Evolutionary conservation across 2,888 invertebrate genomes (phyloP), one percentile per base, ranked within the genome.

Genomic region (Shargacucullia verbasci): DNA sequence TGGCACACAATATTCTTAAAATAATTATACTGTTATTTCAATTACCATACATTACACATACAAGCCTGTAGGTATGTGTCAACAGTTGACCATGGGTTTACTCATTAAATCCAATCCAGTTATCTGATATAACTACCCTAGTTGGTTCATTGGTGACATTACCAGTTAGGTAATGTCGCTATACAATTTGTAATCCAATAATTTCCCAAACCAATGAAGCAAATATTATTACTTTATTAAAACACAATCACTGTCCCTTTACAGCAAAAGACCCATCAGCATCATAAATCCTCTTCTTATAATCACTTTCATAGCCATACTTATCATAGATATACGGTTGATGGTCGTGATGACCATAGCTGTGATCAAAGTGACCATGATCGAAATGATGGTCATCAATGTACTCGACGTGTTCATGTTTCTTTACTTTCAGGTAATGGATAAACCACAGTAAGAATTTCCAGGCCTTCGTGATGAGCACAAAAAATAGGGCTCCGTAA

Each of bases 251-350:
- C 43, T 62, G 13, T 41, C 63, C 78, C 70, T 84, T 83, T 0
- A 93, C 86, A 37, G 92, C 84, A 74, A 86, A 93, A 0, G 93
- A 92, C 0, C 93, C 93, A 69, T 93, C 93, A 0, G 93, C 80
- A 45, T 93, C 93, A 58, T 93, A 93, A 25, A 87, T 59, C 7
- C 62, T 59, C 27, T 85, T 85, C 39, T 83, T 83, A 47, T 71
- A 63, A n/a, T 60, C 70, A 54, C 41, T 46, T 6, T 50, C 56
- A 13, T 53, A 70, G 0, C 68, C 63, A 9, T 59, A 34, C 6
- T 67, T 76, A 37, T 70, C 71, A 40, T 72, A 70, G 6, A 46
- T 53, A 43, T 72, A 78, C 6, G 75, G 61, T 8, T 76, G 54
- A 4, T 57, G 56, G 13, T 73, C 67, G 47, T 46, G 57, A 20